A percentile compares a stretch with the other conserved stretches of the same genome.
These are phyloP conservation scores for Leptopilina myrica DNA, from an alignment of 2,888 invertebrate genomes.

Conservation along the genomic window DNA sequence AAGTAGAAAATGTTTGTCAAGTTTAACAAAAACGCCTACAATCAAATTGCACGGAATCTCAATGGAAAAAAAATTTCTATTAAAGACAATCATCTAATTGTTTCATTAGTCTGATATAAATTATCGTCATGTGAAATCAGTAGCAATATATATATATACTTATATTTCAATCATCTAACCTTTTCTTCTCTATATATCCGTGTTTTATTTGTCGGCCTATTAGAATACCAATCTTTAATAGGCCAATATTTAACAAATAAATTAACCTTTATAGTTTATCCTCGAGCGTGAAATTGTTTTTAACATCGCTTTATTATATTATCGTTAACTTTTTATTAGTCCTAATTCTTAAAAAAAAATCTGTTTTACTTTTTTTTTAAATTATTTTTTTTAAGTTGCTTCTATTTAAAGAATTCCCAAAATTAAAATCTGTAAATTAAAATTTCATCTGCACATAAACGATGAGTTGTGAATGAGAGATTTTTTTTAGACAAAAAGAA, in stretches of 20 bases:
- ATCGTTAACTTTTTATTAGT: background rate
- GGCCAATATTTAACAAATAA: slow-evolving; percentile 13
- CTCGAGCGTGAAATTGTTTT: background rate
- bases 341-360: no score
- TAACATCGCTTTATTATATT: background rate
- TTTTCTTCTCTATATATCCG: slow-evolving; percentile 10
- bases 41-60: background rate
- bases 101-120: slow-evolving; percentile 9
- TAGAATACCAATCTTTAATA: slow-evolving; percentile 19
- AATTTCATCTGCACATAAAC: background rate
- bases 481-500: background rate
- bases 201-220: background rate
- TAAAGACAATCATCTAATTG: slow-evolving; percentile 25
- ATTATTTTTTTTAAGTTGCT: background rate
- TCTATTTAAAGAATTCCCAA: slow-evolving; percentile 12
- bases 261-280: background rate
- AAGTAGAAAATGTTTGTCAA: slow-evolving; percentile 11
- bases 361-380: no score
- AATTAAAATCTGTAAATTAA: background rate
- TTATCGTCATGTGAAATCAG: slow-evolving; percentile 34
- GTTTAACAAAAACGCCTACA: background rate
- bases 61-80: background rate
- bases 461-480: slow-evolving; percentile 5
- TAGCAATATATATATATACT: background rate
- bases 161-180: slow-evolving; percentile 12